Evolutionary conservation across 2,888 invertebrate species (phyloP).

Genomic region (Ommatoiulus sabulosus): DNA sequence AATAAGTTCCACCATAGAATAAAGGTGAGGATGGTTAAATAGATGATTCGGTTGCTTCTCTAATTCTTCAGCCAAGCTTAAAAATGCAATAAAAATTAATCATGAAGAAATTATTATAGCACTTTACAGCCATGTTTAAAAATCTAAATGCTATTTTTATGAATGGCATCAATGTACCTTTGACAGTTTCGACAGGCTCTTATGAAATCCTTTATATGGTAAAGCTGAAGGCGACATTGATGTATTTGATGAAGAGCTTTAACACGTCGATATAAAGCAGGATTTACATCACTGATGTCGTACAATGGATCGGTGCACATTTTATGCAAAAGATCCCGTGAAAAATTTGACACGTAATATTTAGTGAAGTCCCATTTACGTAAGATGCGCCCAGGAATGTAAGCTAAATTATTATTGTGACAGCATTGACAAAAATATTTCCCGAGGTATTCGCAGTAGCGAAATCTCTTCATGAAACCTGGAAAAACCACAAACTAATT

Average conservation of each 20-base stretch:
- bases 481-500: conserved; percentile 61
- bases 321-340: conserved; percentile 79
- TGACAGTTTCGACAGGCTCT: conserved; percentile 77
- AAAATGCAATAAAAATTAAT: neutral
- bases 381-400: conserved; percentile 73
- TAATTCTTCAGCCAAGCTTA: conserved; percentile 68
- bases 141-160: neutral
- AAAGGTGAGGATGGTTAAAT: conserved; percentile 76
- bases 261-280: conserved; percentile 75
- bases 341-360: conserved; percentile 85
- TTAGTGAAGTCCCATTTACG: conserved; percentile 72
- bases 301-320: conserved; percentile 84
- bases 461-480: conserved; percentile 78
- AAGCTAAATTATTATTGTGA: conserved; percentile 80
- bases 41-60: conserved; percentile 74
- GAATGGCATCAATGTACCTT: conserved; percentile 68
- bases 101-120: neutral
- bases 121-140: neutral
- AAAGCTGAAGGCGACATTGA: conserved; percentile 76
- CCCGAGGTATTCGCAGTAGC: conserved; percentile 86
- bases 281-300: conserved; percentile 79
- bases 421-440: conserved; percentile 89
- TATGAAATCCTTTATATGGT: conserved; percentile 79
- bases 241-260: conserved; percentile 74
- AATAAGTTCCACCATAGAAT: conserved; percentile 79